Evolutionary conservation across 2,888 invertebrate genomes (phyloP).

Genomic region (Hirtodrosophila confusa): DNA sequence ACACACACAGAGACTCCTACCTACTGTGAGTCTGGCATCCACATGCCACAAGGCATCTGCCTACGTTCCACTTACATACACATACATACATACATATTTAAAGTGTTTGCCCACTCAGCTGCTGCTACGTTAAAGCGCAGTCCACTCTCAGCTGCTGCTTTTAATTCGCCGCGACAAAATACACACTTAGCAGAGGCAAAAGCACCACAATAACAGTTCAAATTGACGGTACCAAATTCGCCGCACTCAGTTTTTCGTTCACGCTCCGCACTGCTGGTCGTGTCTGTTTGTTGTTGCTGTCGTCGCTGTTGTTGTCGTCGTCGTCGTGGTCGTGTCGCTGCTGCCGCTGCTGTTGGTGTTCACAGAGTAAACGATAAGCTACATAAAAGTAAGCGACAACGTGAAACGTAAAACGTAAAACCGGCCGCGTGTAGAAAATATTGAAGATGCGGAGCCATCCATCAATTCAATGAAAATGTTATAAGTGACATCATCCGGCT

Average conservation of each 20-base stretch:
- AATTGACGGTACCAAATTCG: slow-evolving; percentile 53
- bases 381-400: slow-evolving; percentile 45
- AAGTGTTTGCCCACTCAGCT: slow-evolving; percentile 46
- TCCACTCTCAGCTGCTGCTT: slow-evolving; percentile 53
- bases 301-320: slow-evolving; percentile 39
- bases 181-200: slow-evolving; percentile 43
- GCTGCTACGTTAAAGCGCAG: slow-evolving; percentile 32
- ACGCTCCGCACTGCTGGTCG: slow-evolving; percentile 76
- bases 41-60: slow-evolving; percentile 60
- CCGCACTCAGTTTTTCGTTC: slow-evolving; percentile 73
- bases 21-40: slow-evolving; percentile 56
- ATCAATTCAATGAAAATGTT: slow-evolving; percentile 6
- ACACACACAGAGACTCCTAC: slow-evolving; percentile 15
- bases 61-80: slow-evolving; percentile 58
- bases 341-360: slow-evolving; percentile 29
- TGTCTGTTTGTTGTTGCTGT: slow-evolving; percentile 72
- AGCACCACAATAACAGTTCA: slow-evolving; percentile 53
- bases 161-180: slow-evolving; percentile 54
- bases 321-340: slow-evolving; percentile 38
- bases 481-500: slow-evolving; percentile 21
- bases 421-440: slow-evolving; percentile 38
- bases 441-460: slow-evolving; percentile 7
- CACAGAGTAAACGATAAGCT: slow-evolving; percentile 36
- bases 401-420: slow-evolving; percentile 42
- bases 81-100: slow-evolving; percentile 7